Conservation (phyloP, 2,113 vertebrate genomes). For the Otis tarda region DNA sequence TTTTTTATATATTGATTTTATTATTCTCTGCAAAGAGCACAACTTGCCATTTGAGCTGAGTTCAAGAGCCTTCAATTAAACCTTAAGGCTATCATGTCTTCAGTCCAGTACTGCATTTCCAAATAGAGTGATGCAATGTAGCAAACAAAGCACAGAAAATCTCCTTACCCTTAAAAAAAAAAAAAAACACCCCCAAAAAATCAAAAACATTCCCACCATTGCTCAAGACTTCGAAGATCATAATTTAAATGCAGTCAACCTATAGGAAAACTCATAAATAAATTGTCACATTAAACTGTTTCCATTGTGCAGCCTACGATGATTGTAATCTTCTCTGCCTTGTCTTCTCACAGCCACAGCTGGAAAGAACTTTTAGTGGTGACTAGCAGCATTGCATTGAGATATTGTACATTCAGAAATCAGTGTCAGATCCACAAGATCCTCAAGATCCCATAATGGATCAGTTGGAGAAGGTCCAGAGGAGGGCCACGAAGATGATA, state of each 20-base stretch:
- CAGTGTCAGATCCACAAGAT: neutral
- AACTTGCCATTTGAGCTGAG: conserved; percentile 6
- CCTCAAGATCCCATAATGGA: neutral
- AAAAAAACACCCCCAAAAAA: too few relatives aligned
- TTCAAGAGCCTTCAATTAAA: conserved; percentile 39
- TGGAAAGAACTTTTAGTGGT: neutral
- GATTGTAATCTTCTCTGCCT: neutral
- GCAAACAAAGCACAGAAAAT: neutral
- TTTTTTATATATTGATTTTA: neutral
- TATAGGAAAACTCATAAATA: neutral
- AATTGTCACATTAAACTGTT: fast-evolving
- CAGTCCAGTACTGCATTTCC: neutral
- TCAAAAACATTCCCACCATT: neutral
- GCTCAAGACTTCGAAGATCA: neutral
- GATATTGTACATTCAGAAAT: neutral
- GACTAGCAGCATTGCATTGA: neutral
- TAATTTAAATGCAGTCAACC: neutral
- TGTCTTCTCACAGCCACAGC: neutral
- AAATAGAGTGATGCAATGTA: neutral
- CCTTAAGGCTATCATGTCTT: neutral
- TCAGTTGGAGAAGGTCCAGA: too few relatives aligned
- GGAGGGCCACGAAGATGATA: too few relatives aligned
- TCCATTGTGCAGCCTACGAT: neutral
- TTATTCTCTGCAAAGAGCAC: neutral
- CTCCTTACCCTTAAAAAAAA: neutral